Percentiles rank a stretch among this genome's conserved stretches.
phyloP scores from a whole-genome alignment of 1,140 invertebrate genomes.

The Anastrepha ludens region DNA sequence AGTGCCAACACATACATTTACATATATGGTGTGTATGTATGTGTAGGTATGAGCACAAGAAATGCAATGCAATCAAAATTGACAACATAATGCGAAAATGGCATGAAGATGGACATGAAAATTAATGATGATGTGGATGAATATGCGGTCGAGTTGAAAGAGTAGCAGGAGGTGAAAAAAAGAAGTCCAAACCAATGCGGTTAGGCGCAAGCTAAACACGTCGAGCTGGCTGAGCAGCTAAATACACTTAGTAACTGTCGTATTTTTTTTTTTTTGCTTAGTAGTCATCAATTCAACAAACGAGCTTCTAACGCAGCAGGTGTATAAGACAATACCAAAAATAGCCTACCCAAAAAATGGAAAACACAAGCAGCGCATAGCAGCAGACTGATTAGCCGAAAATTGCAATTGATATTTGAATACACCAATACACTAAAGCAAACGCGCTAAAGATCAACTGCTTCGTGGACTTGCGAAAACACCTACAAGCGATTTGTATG shows the following conservation, averaged over 20 bases:
- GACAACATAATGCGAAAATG: slow-evolving; percentile 38
- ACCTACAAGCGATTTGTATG: background rate
- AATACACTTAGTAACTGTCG: background rate
- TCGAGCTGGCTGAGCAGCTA: background rate
- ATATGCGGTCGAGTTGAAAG: background rate
- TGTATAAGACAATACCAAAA: background rate
- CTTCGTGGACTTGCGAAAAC: background rate
- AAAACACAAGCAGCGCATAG: background rate
- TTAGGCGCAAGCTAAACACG: background rate
- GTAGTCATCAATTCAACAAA: background rate
- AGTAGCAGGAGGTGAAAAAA: background rate
- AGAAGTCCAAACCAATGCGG: background rate
- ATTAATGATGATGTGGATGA: slow-evolving; percentile 24
- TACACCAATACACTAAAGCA: background rate
- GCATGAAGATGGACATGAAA: slow-evolving; percentile 13
- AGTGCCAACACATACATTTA: background rate
- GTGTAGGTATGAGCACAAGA: background rate
- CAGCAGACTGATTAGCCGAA: background rate
- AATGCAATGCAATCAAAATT: slow-evolving; percentile 20
- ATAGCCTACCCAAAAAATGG: background rate
- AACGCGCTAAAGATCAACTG: background rate
- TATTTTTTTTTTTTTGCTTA: too few relatives aligned
- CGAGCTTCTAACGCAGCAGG: background rate
- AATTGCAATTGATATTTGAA: slow-evolving; percentile 22
- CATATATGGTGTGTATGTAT: background rate